Evolutionary conservation across 1,140 invertebrate genomes (phyloP), one percentile per base, ranked within the genome.

Genomic region (Ruditapes philippinarum): DNA sequence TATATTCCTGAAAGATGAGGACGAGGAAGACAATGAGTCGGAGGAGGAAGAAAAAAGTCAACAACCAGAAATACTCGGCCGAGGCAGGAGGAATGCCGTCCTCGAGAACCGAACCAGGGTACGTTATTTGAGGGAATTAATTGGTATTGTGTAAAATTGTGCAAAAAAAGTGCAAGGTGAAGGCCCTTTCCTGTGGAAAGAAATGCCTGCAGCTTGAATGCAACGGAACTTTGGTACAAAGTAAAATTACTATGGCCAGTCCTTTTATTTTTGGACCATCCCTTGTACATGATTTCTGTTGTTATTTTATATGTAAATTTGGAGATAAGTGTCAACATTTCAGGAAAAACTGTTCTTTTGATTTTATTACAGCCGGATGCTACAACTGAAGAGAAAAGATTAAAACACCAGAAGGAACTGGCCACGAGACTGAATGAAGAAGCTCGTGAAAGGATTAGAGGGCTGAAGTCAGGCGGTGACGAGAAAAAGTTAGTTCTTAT

Each of bases 311-410:
- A n/a, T n/a, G n/a, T n/a, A n/a, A n/a, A n/a, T n/a, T n/a, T n/a
- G n/a, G n/a, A n/a, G n/a, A n/a, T n/a, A n/a, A n/a, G n/a, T n/a
- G n/a, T n/a, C n/a, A n/a, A n/a, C n/a, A n/a, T n/a, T n/a, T n/a
- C n/a, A n/a, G n/a, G n/a, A n/a, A n/a, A n/a, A n/a, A n/a, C 42
- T 45, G 42, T 14, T 57, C n/a, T 87, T 65, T 80, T 76, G 12
- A 68, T n/a, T n/a, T n/a, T n/a, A n/a, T n/a, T n/a, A 22, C 93
- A 97, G 96, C 96, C 98, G 76, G 99, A 99, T 95, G 98, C 98
- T 92, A 99, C 98, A 33, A 98, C 98, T 0, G 99, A 99, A 96
- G 99, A 99, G 92, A 99, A 99, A 96, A 97, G 99, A 28, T 99
- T 99, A 94, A 97, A 98, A 93, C 98, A 99, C 97, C 99, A 99